Base-by-base conservation (phyloP, 2,113 vertebrate species). In the Ammodramus savannarum region DNA sequence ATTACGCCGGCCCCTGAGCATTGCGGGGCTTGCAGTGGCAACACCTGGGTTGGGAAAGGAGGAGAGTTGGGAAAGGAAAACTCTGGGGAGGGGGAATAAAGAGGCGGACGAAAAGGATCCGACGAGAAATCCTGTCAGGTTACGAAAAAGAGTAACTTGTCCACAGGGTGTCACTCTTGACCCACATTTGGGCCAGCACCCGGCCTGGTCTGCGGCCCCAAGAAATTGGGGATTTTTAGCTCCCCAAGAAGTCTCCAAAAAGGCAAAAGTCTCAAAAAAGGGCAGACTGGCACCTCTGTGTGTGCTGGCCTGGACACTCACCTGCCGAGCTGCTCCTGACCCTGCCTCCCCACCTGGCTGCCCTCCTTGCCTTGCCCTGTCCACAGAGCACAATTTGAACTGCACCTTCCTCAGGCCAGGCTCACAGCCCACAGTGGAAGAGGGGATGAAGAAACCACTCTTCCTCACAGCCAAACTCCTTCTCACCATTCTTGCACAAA, bases 101-200 rank as follows among this genome's bases (percentile, higher is more conserved):
- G 36, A 73, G 54, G 26, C 3, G 20, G 41, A 52, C 32, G 52
- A 54, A 90, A 22, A 26, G 7, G 17, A n/a, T 7, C n/a, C 19
- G 29, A 15, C 54, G 23, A 87, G 31, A 85, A 88, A 62, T 22
- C 49, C 10, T 52, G 16, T 25, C 21, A n/a, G 75, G 43, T 20
- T 58, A 6, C 2, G 67, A 25, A 81, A 78, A 59, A 63, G 58
- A 95, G 72, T 12, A 73, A 73, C 25, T 79, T 92, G 96, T 95
- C 98, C 98, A 98, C 98, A 97, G 34, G 98, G 98, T 98, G 98
- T 98, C 98, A 98, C 96, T 97, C 96, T 98, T 98, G 97, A 96
- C 94, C 95, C 97, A 90, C 41, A 65, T 93, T 96, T 97, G 87
- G 67, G 62, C 83, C 93, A 63, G 49, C 62, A 81, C 52, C 32